Evolutionary conservation across 2,113 vertebrate genomes (phyloP).

Genomic region (Gnathonemus echidnorhynchus): DNA sequence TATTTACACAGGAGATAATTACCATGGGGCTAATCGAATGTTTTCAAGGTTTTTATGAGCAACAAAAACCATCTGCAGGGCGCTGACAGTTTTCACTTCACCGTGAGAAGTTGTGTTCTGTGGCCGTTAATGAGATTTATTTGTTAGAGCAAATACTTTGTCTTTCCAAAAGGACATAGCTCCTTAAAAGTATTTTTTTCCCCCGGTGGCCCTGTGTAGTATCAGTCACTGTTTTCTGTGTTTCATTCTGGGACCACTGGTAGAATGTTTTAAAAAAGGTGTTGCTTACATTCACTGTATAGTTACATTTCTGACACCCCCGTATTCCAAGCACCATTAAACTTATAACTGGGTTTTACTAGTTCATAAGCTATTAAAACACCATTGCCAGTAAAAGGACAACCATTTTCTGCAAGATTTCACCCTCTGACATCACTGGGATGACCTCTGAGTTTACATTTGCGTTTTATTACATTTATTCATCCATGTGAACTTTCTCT

Average conservation of each 20-base stretch:
- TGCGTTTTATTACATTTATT: background rate
- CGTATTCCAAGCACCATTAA: background rate
- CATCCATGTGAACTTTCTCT: background rate
- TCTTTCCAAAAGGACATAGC: background rate
- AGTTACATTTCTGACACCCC: background rate
- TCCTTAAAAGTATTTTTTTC: background rate
- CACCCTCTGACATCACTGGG: background rate
- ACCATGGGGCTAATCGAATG: background rate
- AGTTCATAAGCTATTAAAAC: background rate
- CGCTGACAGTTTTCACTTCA: background rate
- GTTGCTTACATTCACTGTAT: background rate
- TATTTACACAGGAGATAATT: background rate
- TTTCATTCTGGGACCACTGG: background rate
- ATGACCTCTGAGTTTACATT: background rate
- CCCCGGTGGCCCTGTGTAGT: background rate
- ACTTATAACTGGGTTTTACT: background rate
- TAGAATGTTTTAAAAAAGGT: background rate
- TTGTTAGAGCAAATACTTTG: background rate
- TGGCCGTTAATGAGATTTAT: background rate
- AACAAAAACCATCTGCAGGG: background rate
- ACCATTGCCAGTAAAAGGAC: background rate
- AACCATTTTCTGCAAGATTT: background rate
- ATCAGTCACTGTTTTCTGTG: background rate
- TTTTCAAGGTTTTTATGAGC: background rate
- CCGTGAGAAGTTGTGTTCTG: background rate